Conservation (phyloP, 1,140 invertebrate species). For the Bombus waltoni region DNA sequence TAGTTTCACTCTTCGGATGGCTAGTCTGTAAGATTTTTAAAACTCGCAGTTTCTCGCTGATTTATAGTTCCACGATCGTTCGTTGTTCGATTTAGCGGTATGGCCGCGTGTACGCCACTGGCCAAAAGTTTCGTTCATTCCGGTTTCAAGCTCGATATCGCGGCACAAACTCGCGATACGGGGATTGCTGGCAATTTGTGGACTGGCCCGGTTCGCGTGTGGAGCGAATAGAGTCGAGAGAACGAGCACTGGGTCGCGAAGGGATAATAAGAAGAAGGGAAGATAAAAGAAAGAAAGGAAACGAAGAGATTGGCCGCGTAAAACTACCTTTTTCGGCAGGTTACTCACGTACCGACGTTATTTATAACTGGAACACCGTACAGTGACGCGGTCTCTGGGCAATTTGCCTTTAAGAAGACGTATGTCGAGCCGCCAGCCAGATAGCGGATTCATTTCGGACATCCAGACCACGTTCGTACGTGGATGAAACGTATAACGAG, state of each 20-base stretch:
- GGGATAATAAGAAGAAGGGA: too few species aligned
- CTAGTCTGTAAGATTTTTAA: too few species aligned
- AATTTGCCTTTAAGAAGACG: slow-evolving; percentile 64
- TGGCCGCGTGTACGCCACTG: too few species aligned
- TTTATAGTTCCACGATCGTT: background rate
- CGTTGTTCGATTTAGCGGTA: background rate
- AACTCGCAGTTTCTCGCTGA: background rate
- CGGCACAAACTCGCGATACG: background rate
- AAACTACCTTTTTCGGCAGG: slow-evolving; percentile 61
- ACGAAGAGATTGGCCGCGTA: slow-evolving; percentile 17
- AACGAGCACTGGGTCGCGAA: background rate
- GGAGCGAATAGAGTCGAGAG: background rate
- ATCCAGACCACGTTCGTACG: slow-evolving; percentile 30
- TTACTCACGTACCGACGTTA: slow-evolving; percentile 69
- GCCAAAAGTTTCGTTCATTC: background rate
- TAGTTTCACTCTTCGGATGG: background rate
- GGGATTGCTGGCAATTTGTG: slow-evolving; percentile 64
- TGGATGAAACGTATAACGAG: slow-evolving; percentile 29
- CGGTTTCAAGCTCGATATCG: background rate
- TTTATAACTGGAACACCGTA: slow-evolving; percentile 65
- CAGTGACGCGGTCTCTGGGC: slow-evolving; percentile 59
- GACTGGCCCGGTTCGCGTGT: background rate
- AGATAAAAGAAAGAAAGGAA: background rate
- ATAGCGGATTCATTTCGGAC: slow-evolving; percentile 60
- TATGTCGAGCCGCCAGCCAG: slow-evolving; percentile 53